A percentile compares a stretch with the other conserved stretches of the same genome.
phyloP scores from a whole-genome alignment of 1,140 invertebrate species.

The Psix sp. region DNA sequence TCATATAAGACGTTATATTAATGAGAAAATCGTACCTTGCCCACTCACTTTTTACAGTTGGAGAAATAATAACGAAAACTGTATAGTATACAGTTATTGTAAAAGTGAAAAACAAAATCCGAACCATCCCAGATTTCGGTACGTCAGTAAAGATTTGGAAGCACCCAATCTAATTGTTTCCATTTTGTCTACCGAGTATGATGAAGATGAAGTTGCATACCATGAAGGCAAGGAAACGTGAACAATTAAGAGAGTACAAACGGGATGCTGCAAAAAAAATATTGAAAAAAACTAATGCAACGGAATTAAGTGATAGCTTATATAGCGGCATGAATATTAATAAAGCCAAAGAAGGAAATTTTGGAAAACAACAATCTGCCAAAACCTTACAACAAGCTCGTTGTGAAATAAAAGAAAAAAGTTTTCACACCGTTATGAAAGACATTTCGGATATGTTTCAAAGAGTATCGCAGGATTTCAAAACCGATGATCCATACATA shows the following conservation, averaged over 20 bases:
- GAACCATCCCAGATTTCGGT: neutral
- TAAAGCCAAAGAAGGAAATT: neutral
- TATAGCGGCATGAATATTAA: neutral
- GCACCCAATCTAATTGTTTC: neutral
- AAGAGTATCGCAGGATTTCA: neutral
- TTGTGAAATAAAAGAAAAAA: neutral
- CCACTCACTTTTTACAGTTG: neutral
- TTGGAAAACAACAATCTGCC: neutral
- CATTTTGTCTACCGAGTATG: neutral
- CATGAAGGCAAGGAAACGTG: neutral
- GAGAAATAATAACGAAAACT: neutral
- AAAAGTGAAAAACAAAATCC: neutral
- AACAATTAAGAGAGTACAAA: neutral
- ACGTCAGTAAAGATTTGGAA: neutral
- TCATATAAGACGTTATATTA: neutral
- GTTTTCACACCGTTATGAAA: neutral
- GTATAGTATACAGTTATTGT: neutral
- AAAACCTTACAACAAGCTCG: neutral
- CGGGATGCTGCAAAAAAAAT: neutral
- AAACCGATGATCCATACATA: neutral
- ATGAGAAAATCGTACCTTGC: neutral
- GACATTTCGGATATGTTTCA: neutral
- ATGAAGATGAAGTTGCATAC: neutral
- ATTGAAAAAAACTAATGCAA: neutral
- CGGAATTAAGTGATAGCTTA: neutral